A percentile compares a stretch with the other conserved stretches of the same genome.
These are phyloP conservation scores for Clarias fuscus DNA, from an alignment of 2,797 vertebrate genomes.

Conservation along the genomic window DNA sequence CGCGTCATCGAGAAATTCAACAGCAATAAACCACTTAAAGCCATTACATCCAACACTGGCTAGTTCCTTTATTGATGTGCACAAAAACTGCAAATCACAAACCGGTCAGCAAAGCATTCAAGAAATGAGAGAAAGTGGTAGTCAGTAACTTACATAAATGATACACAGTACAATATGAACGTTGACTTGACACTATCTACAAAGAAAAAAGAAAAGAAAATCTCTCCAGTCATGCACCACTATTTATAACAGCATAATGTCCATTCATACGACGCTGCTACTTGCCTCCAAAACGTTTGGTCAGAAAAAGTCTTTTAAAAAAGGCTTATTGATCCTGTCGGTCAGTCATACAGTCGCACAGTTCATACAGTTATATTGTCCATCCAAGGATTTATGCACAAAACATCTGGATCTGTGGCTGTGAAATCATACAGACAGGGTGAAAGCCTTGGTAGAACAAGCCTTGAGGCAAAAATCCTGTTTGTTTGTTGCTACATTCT, in stretches of 20 bases:
- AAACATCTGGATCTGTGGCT: constrained; percentile 37
- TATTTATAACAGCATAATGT: constrained; percentile 37
- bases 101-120: constrained; percentile 50
- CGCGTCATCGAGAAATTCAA: background rate
- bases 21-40: background rate
- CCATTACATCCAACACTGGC: constrained; percentile 11
- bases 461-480: constrained; percentile 32
- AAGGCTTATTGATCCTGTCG: background rate
- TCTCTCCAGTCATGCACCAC: constrained; percentile 44
- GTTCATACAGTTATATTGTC: constrained; percentile 30
- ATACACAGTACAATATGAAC: constrained; percentile 38
- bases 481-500: constrained; percentile 47
- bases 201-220: constrained; percentile 12
- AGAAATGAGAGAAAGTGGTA: constrained; percentile 40
- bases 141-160: constrained; percentile 41
- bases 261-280: constrained; percentile 22
- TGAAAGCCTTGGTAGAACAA: constrained; percentile 16
- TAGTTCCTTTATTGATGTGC: constrained; percentile 61
- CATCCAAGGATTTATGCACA: constrained; percentile 36
- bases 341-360: constrained; percentile 35
- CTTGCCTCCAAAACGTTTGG: constrained; percentile 15
- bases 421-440: constrained; percentile 4
- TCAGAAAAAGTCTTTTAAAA: background rate
- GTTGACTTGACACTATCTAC: constrained; percentile 37
- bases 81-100: constrained; percentile 68